Evolutionary conservation across 2,797 vertebrate species (phyloP), one percentile per base, ranked within the genome.

Genomic region (Microctenopoma stevenorrisi): DNA sequence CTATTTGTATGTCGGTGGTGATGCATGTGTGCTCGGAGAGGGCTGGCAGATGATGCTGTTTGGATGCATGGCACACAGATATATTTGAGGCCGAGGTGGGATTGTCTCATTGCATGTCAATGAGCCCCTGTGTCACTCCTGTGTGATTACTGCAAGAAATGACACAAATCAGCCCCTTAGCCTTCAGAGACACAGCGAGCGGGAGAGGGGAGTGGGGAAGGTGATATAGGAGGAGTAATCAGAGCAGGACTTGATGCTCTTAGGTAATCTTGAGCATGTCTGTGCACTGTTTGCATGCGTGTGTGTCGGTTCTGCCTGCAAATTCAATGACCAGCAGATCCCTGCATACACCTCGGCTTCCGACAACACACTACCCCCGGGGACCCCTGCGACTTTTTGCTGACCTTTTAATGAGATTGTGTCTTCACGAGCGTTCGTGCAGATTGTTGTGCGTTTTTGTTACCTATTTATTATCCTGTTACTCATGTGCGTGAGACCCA

Each of bases 31-130:
- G 61, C 28, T 22, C 7, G 18, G 4, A 30, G 28, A 59, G 48
- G 3, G 64, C 52, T 11, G 64, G 49, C 42, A 61, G 78, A 85
- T 76, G 77, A 86, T 68, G 82, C 51, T 37, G 82, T 88, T 88
- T 57, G 49, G 72, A 92, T 90, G 80, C 84, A 77, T 71, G 75
- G 68, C 86, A 85, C 88, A 88, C 58, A 22, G 62, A 76, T 83
- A 55, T 80, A 81, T 89, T 81, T 86, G 84, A 82, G 74, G 75
- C 50, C 48, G 61, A 72, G 81, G 81, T 78, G 68, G 68, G 78
- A 74, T 80, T 79, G 59, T 87, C 60, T 85, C 69, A 51, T 74
- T 86, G 88, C 89, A 90, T 91, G 88, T 73, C 86, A 89, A 90
- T 88, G 87, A 89, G 83, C 54, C 64, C 42, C 49, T 2, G 57